Base-by-base conservation (phyloP, 2,113 vertebrate species). In the Seriola dumerili region DNA sequence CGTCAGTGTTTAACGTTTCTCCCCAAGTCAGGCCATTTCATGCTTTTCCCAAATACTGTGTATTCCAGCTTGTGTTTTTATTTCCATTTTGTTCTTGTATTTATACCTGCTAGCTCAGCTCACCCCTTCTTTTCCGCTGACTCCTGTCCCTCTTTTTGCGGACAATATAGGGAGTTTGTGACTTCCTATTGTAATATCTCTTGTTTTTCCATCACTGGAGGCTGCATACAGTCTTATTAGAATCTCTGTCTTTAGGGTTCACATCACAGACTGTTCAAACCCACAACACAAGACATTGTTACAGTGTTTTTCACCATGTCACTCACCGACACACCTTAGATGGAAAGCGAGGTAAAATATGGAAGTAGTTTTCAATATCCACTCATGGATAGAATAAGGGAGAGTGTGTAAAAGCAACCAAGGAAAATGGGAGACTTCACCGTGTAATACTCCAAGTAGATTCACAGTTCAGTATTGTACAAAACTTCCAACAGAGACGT, bases 1-100 rank as follows among this genome's bases (percentile, higher is more conserved):
- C 48, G 54, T 88, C 80, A 89, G 84, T 92, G 84, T 91, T 87
- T 66, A 58, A 58, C 75, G 66, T 88, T 81, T 79, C 72, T 77
- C 79, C 70, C 29, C 62, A 68, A 55, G 74, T 73, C 64, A 73
- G 73, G 61, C 81, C 65, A 61, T 85, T 85, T 87, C 78, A 42
- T 72, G 84, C 78, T 83, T 83, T 68, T 57, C 72, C 75, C 23
- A 78, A 72, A 83, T 79, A 12, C 48, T 77, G 72, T 83, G 29
- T 86, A 78, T 85, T 82, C 72, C 83, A 68, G 55, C 70, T 23
- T 77, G 32, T 73, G 9, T 80, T 88, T 80, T 88, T 57, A 13
- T 25, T 74, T 72, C 67, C 23, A 4, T 2, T 65, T 55, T 67
- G 25, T 50, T 29, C 34, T 72, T 81, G 65, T 88, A 59, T 88